These are phyloP conservation scores for rat (Rattus norvegicus) DNA, from an alignment of 2,113 vertebrate species.

Conservation along the genomic window DNA sequence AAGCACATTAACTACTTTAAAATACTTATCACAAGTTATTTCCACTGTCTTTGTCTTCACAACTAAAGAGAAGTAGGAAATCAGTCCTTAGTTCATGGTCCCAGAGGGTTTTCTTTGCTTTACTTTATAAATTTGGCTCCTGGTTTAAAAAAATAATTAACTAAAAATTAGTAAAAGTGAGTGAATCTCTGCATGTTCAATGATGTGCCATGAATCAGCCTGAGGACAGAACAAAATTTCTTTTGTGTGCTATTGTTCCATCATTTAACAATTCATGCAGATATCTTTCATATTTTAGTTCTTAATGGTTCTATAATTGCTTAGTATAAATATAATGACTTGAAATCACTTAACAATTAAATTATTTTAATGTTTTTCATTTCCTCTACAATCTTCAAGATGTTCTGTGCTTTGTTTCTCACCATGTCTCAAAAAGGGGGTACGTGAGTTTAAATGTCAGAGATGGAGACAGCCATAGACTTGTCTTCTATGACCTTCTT, in stretches of 20 bases:
- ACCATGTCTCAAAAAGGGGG: neutral
- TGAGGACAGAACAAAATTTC: neutral
- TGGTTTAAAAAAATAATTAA: neutral
- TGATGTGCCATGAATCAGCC: neutral
- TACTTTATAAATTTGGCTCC: slow-evolving; percentile 56
- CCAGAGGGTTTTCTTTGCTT: neutral
- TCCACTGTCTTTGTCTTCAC: neutral
- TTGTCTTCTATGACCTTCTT: rapidly evolving
- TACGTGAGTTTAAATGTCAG: neutral
- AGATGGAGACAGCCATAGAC: rapidly evolving
- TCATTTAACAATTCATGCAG: slow-evolving; percentile 62
- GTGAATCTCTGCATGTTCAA: neutral
- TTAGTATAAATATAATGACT: slow-evolving; percentile 62
- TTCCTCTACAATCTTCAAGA: neutral
- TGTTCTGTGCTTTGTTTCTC: neutral
- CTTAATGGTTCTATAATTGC: slow-evolving; percentile 8
- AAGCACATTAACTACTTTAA: slow-evolving; percentile 43
- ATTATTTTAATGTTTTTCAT: slow-evolving; percentile 26
- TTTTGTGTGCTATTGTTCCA: slow-evolving; percentile 6
- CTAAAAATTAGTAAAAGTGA: neutral
- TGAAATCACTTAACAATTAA: slow-evolving; percentile 56
- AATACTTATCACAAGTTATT: neutral
- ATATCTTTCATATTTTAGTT: slow-evolving; percentile 54
- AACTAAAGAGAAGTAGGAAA: neutral
- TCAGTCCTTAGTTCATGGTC: neutral